Evolutionary conservation across 2,113 vertebrate species (phyloP).

Genomic region (Morphnarchus princeps): DNA sequence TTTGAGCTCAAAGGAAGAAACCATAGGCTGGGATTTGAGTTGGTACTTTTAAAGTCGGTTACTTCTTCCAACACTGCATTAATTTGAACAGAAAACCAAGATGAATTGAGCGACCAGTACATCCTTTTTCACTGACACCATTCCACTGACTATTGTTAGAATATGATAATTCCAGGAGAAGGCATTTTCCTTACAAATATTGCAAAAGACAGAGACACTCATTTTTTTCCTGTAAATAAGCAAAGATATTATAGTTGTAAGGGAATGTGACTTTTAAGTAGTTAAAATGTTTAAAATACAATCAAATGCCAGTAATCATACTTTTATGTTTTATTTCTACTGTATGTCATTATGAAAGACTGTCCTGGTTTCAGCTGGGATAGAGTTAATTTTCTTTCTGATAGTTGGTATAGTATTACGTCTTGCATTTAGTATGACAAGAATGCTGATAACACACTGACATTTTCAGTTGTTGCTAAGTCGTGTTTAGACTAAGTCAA

Average conservation of each 20-base stretch:
- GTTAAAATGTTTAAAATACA: neutral
- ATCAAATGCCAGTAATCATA: neutral
- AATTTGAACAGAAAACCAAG: constrained; percentile 22
- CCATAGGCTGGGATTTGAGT: neutral
- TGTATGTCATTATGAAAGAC: neutral
- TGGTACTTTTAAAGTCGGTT: neutral
- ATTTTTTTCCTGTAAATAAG: neutral
- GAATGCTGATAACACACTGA: no score
- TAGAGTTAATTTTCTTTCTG: no score
- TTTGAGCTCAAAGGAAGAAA: constrained; percentile 18
- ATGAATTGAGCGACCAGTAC: neutral
- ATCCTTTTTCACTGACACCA: neutral
- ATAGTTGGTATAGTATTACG: no score
- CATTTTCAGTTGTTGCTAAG: no score
- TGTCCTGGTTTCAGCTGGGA: no score
- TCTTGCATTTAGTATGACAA: no score
- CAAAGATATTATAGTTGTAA: neutral
- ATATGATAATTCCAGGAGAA: neutral
- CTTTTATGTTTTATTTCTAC: neutral
- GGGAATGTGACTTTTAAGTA: neutral
- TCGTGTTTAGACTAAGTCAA: no score
- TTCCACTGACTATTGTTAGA: neutral
- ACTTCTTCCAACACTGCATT: constrained; percentile 20
- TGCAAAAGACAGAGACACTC: neutral
- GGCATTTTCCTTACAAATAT: neutral